Evolutionary conservation across 2,113 vertebrate species (phyloP).

Genomic region (Melierax canorus): DNA sequence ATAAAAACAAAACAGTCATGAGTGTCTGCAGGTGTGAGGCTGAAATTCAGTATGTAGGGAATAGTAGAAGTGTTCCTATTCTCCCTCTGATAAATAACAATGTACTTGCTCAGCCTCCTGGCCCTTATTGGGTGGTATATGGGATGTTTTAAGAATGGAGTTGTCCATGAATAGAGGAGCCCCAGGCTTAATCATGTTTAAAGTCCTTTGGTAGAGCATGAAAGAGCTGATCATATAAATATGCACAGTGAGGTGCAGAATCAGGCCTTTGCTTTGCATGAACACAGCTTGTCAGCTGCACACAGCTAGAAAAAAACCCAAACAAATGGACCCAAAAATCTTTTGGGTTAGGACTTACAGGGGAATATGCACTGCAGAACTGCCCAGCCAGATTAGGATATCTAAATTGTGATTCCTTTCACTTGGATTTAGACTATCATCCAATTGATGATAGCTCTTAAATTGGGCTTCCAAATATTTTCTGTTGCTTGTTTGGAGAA

Average conservation of each 20-base stretch:
- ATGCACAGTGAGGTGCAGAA: not conserved
- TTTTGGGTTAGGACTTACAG: not conserved
- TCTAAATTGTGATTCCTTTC: not conserved
- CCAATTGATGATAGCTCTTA: not conserved
- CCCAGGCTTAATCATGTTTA: not conserved
- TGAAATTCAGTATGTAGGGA: not conserved
- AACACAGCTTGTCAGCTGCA: not conserved
- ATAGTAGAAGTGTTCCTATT: not conserved
- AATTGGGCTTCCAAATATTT: not conserved
- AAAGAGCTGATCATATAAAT: not conserved
- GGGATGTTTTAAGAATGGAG: not conserved
- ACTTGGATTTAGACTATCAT: not conserved
- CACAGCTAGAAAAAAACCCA: not conserved
- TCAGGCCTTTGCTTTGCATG: not conserved
- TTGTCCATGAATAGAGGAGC: not conserved
- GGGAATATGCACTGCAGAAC: not conserved
- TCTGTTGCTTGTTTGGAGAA: not conserved
- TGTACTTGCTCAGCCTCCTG: not conserved
- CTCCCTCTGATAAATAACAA: not conserved
- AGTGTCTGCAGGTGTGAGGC: not conserved
- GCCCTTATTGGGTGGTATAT: not conserved
- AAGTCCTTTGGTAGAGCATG: not conserved
- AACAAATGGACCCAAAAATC: fast-evolving
- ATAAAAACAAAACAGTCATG: not conserved
- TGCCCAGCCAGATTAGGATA: not conserved